Evolutionary conservation across 2,797 vertebrate species (phyloP), one percentile per base, ranked within the genome.

Genomic region (Pogonophryne albipinna): DNA sequence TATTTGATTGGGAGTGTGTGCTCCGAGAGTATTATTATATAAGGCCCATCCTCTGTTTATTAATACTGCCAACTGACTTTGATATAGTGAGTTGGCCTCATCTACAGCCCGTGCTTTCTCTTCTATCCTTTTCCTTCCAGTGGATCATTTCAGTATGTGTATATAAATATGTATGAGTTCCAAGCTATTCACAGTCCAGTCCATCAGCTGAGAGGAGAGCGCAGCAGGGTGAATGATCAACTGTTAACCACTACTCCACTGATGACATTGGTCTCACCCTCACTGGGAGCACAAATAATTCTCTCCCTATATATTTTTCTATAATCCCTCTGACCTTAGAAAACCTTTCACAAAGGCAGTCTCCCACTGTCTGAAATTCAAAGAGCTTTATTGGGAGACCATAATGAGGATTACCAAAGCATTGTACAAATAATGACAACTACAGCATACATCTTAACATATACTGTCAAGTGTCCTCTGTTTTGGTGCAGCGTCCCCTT

Each of bases 241-340:
- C 85, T 81, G 80, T 89, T 89, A 87, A 88, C 83, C 81, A 87
- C 75, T 70, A 80, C 78, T 86, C 66, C 55, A 67, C 80, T 89
- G 88, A 90, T 91, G 87, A 82, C 79, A 80, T 77, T 84, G 74
- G 27, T 27, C 27, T 71, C 74, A 63, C 55, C 55, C 45, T 74
- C 76, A 60, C 49, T 82, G 73, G 64, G 71, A 56, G 68, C 78
- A 85, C 80, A 66, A 76, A 86, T 71, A 71, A 58, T 78, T 78
- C 57, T 71, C 63, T 75, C 78, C 79, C 71, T 44, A 31, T 74
- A 76, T 77, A 83, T 85, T 61, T 76, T 59, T 85, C 80, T 69
- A 51, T 44, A 59, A 71, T 69, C 51, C 71, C 66, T 34, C 74
- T 87, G 76, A 85, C 78, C 80, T 8, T 73, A 86, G 71, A 85